Evolutionary conservation across 53 echinoderm and acorn worm genomes (phyloP), one percentile per base, ranked within the genome.

Genomic region (Luidia sarsii): DNA sequence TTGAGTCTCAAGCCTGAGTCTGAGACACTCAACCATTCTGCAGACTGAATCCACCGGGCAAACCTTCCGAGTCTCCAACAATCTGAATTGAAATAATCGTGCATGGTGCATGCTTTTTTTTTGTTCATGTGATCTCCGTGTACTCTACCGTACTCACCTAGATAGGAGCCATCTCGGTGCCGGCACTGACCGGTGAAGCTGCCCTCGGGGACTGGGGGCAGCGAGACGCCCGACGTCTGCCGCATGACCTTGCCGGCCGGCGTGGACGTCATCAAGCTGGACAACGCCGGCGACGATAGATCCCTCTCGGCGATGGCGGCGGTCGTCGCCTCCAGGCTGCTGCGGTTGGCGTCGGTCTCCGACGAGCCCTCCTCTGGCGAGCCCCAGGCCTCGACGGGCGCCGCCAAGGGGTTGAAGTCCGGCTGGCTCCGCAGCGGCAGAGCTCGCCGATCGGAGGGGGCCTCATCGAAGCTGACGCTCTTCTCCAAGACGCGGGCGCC

Each of bases 91-190:
- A n/a, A n/a, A n/a, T n/a, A n/a, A n/a, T n/a, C n/a, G n/a, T n/a
- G n/a, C n/a, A n/a, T n/a, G n/a, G n/a, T n/a, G n/a, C n/a, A n/a
- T n/a, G n/a, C n/a, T n/a, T n/a, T n/a, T n/a, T n/a, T n/a, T n/a
- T n/a, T n/a, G n/a, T n/a, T n/a, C n/a, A n/a, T n/a, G n/a, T n/a
- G n/a, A n/a, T n/a, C n/a, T n/a, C n/a, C n/a, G n/a, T n/a, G n/a
- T n/a, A n/a, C n/a, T n/a, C n/a, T n/a, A n/a, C n/a, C n/a, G n/a
- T n/a, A 64, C 99, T 83, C 48, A 99, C 99, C 94, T 49, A 99
- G 75, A 52, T 65, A 71, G 21, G 88, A 91, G 29, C 99, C 99
- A 82, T 99, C 99, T 59, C 84, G 80, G 68, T 99, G 99, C 74
- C 67, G 90, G 41, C 89, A 94, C 57, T 91, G 85, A 14, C 99